These are phyloP conservation scores for Spodoptera exigua DNA, from an alignment of 2,888 invertebrate genomes.

Conservation along the genomic window DNA sequence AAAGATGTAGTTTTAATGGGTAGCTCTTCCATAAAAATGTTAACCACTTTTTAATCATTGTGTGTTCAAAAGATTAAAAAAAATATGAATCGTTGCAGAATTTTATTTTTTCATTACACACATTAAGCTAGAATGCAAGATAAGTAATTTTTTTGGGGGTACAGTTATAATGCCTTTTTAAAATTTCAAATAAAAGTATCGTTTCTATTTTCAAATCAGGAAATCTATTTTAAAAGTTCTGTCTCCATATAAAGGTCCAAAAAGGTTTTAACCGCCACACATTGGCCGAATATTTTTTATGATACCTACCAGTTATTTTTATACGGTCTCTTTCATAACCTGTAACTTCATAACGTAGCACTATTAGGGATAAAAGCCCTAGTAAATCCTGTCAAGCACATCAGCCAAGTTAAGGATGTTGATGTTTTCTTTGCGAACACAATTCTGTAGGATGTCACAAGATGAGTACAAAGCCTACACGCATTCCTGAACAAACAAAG, in stretches of 20 bases:
- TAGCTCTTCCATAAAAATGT: neutral
- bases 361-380: conserved; percentile 14
- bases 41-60: neutral
- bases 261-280: neutral
- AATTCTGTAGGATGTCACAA: conserved; percentile 53
- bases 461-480: conserved; percentile 54
- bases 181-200: no score
- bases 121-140: no score
- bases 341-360: conserved; percentile 14
- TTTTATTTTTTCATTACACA: no score
- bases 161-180: no score
- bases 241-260: neutral
- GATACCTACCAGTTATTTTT: neutral
- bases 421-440: conserved; percentile 60
- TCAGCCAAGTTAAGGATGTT: conserved; percentile 56
- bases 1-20: neutral
- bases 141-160: no score
- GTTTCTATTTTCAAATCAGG: no score
- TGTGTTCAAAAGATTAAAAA: neutral
- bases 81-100: no score
- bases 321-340: neutral
- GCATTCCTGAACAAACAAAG: conserved; percentile 63
- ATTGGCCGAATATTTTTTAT: no score
- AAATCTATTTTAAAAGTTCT: no score
- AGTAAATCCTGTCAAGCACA: conserved; percentile 29